Percentiles rank a stretch among this genome's conserved stretches.
phyloP scores from a whole-genome alignment of 1,140 invertebrate species.

The Brachystomella parvula region DNA sequence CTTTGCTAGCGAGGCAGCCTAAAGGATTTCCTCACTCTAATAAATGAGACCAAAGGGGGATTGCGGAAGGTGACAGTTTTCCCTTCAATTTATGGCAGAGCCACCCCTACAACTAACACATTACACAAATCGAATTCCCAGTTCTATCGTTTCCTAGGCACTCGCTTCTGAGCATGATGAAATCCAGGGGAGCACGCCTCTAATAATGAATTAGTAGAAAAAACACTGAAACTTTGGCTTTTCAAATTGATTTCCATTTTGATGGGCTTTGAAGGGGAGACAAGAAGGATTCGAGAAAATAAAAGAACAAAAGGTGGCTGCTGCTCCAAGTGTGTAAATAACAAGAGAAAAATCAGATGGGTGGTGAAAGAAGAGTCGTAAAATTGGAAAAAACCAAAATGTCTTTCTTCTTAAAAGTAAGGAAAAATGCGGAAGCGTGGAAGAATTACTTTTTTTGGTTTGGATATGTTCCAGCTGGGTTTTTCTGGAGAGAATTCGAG shows the following conservation, averaged over 20 bases:
- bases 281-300: too few relatives aligned
- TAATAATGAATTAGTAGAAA: too few relatives aligned
- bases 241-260: too few relatives aligned
- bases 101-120: background rate
- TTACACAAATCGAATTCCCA: background rate
- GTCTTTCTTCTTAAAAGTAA: too few relatives aligned
- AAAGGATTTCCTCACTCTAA: slow-evolving; percentile 3
- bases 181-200: background rate
- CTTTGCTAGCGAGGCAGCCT: background rate
- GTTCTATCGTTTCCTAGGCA: background rate
- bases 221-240: too few relatives aligned
- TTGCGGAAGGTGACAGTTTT: slow-evolving; percentile 1
- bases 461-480: too few relatives aligned
- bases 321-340: background rate
- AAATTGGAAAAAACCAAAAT: too few relatives aligned
- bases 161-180: background rate
- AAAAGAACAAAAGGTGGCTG: too few relatives aligned
- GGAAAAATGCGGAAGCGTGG: too few relatives aligned
- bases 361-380: background rate
- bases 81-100: background rate
- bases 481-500: too few relatives aligned
- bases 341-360: slow-evolving; percentile 2
- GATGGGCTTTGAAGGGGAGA: too few relatives aligned
- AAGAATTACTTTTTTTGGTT: too few relatives aligned
- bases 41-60: background rate